Percentiles rank a stretch among this genome's conserved stretches.
Evolutionary conservation across 2,113 vertebrate genomes (phyloP).

Genomic region (Egretta garzetta): DNA sequence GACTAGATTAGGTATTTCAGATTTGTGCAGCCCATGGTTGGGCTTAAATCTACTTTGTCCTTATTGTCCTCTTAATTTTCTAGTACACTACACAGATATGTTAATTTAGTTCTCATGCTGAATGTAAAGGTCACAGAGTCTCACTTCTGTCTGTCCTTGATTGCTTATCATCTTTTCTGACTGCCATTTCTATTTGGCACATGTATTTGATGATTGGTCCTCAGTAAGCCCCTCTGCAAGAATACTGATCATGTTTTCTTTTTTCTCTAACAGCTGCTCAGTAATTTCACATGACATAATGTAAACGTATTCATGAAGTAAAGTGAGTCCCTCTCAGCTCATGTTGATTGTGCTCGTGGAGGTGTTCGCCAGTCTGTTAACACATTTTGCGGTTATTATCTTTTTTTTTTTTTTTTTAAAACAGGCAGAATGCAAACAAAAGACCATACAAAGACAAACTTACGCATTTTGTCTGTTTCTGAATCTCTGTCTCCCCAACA

Average conservation of each 20-base stretch:
- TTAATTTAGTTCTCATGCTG: constrained; percentile 69
- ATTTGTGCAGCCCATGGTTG: constrained; percentile 45
- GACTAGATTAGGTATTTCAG: constrained; percentile 59
- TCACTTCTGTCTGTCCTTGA: constrained; percentile 71
- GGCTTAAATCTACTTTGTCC: constrained; percentile 65
- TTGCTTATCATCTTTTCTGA: constrained; percentile 76
- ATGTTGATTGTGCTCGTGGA: constrained; percentile 54
- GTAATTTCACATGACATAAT: constrained; percentile 77
- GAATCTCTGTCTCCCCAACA: background rate
- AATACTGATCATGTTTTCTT: constrained; percentile 65
- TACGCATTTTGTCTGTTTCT: constrained; percentile 5
- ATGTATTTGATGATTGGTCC: constrained; percentile 52
- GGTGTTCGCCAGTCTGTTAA: constrained; percentile 57
- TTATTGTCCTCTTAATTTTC: constrained; percentile 72
- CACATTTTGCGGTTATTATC: constrained; percentile 13
- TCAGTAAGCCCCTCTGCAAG: constrained; percentile 51
- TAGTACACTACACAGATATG: constrained; percentile 63
- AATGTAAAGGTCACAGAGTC: constrained; percentile 72
- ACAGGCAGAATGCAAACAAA: constrained; percentile 24
- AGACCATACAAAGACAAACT: background rate
- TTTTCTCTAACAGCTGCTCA: constrained; percentile 72
- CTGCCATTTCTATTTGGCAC: constrained; percentile 67
- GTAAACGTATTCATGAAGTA: constrained; percentile 75
- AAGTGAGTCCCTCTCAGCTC: constrained; percentile 61
- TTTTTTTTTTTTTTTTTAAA: background rate